These are phyloP conservation scores for Tyrannus savana DNA, from an alignment of 2,113 vertebrate species.

Conservation along the genomic window DNA sequence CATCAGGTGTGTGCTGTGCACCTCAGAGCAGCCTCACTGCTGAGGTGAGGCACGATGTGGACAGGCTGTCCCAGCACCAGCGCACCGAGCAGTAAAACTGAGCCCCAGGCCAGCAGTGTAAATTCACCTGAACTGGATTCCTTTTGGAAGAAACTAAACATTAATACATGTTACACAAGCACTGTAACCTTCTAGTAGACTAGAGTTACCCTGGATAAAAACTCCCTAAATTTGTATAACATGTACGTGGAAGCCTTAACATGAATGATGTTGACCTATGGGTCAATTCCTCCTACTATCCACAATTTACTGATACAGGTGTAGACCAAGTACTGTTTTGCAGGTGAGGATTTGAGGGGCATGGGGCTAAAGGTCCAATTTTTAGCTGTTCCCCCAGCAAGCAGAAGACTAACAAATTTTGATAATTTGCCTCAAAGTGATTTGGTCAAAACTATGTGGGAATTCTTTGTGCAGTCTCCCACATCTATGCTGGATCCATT, in stretches of 20 bases:
- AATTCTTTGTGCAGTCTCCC: neutral
- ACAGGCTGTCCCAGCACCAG: neutral
- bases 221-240: neutral
- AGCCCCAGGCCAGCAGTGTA: neutral
- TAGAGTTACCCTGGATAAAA: neutral
- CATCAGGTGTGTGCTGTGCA: fast-evolving
- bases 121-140: neutral
- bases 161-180: neutral
- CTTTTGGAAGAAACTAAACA: neutral
- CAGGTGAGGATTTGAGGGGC: neutral
- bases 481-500: neutral
- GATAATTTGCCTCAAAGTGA: neutral
- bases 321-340: neutral
- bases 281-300: neutral
- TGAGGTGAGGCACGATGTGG: neutral
- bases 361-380: neutral
- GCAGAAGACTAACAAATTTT: neutral
- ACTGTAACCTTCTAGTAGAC: neutral
- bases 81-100: neutral
- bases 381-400: neutral
- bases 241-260: neutral
- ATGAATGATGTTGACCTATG: neutral
- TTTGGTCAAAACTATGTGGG: neutral
- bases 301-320: neutral
- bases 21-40: neutral